Evolutionary conservation across 2,113 vertebrate genomes (phyloP).

Genomic region (Eublepharis macularius): DNA sequence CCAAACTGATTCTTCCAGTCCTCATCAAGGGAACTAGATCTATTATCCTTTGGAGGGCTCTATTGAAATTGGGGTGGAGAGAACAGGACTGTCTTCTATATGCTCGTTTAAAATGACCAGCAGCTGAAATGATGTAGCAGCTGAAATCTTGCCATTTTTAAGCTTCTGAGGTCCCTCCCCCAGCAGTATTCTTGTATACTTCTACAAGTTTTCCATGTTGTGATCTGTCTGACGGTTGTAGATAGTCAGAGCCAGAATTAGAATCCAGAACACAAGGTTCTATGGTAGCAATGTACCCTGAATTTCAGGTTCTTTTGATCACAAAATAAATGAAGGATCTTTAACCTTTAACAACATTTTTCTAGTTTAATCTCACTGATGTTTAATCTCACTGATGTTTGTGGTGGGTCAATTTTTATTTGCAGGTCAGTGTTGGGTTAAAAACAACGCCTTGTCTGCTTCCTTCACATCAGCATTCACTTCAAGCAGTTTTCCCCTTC

Average conservation of each 20-base stretch:
- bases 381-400: neutral
- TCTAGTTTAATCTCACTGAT: slow-evolving; percentile 12
- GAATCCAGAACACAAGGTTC: neutral
- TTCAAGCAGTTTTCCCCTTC: slow-evolving; percentile 64
- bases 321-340: accelerated
- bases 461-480: slow-evolving; percentile 69
- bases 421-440: slow-evolving; percentile 10
- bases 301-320: neutral
- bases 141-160: neutral
- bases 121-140: neutral
- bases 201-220: neutral
- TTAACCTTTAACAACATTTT: neutral
- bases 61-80: neutral
- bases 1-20: neutral
- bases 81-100: neutral
- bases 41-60: neutral
- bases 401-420: slow-evolving; percentile 4
- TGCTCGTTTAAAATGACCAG: neutral
- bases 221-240: neutral
- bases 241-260: neutral
- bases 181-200: neutral
- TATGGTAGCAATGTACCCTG: neutral
- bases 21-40: neutral
- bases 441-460: slow-evolving; percentile 38
- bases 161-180: neutral